A percentile compares a stretch with the other conserved stretches of the same genome.
phyloP scores from a whole-genome alignment of 2,113 vertebrate genomes.

The Progne subis region DNA sequence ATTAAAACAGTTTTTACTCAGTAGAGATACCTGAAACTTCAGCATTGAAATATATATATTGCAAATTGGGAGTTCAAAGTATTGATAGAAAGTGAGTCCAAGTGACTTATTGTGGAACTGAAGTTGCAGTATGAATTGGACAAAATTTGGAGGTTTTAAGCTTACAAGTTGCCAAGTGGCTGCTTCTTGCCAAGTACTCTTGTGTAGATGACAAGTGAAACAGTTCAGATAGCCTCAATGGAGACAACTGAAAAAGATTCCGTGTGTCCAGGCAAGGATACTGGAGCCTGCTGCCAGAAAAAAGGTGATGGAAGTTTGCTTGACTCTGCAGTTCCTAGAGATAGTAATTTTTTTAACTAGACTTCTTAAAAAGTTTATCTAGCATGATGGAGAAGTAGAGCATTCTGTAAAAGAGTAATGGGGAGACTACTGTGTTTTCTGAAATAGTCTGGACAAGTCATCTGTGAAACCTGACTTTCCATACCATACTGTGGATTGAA shows the following conservation, averaged over 20 bases:
- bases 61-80: neutral
- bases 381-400: neutral
- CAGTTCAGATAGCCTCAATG: conserved; percentile 32
- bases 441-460: neutral
- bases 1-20: neutral
- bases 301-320: conserved; percentile 19
- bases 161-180: neutral
- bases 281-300: conserved; percentile 20
- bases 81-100: neutral
- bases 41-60: neutral
- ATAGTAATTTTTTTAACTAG: neutral
- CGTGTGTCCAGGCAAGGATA: conserved; percentile 24
- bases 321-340: neutral
- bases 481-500: neutral
- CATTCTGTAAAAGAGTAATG: neutral
- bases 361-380: neutral
- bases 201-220: conserved; percentile 37
- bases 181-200: conserved; percentile 11
- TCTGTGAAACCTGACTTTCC: neutral
- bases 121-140: neutral
- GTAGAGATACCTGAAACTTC: neutral
- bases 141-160: neutral
- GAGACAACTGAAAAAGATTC: conserved; percentile 43
- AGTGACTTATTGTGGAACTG: neutral
- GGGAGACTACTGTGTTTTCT: neutral